Base-by-base conservation (phyloP, 2,113 vertebrate genomes). In the Dromas ardeola region DNA sequence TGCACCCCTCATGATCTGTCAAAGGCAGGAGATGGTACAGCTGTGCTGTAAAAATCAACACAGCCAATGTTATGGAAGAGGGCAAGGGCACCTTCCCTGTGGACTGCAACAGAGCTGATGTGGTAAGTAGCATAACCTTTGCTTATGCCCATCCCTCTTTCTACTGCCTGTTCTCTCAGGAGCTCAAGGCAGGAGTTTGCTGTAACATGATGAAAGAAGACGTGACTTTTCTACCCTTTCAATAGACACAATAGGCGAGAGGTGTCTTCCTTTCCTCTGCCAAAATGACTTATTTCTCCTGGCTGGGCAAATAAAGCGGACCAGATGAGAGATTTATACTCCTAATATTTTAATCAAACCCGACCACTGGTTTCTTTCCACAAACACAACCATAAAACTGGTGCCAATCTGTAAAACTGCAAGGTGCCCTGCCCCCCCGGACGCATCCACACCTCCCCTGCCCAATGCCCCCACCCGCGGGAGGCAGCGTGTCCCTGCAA, bases 381-480 rank as follows among this genome's bases (percentile, higher is more conserved):
- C 58, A 58, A 65, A 36, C 12, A 27, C 40, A 34, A 2, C 43
- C 11, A 34, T 40, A 52, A 67, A 80, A 43, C 26, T 34, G 49
- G 23, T 69, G 32, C 61, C 38, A 63, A 47, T 32, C 14, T 69
- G 11, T 19, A 67, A 21, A 79, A 53, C 27, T 23, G n/a, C 78
- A 53, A 81, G 56, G 21, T 1, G 5, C 10, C 12, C 40, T 58
- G 12, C 8, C 12, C 52, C 22, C 11, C 13, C 0, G 1, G 53
- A 25, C 70, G 16, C 43, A 53, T 15, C 56, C 29, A 8, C 3
- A 0, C 27, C 56, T 58, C 22, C 12, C 15, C n/a, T 56, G 30
- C 23, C 34, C 2, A 0, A 8, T 15, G 30, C 11, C 34, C 23
- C 3, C 0, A 5, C 15, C 4, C 5, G 0, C 1, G 3, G 38